Evolutionary conservation across 2,888 invertebrate genomes (phyloP).

Genomic region (Gnatocerus cornutus): DNA sequence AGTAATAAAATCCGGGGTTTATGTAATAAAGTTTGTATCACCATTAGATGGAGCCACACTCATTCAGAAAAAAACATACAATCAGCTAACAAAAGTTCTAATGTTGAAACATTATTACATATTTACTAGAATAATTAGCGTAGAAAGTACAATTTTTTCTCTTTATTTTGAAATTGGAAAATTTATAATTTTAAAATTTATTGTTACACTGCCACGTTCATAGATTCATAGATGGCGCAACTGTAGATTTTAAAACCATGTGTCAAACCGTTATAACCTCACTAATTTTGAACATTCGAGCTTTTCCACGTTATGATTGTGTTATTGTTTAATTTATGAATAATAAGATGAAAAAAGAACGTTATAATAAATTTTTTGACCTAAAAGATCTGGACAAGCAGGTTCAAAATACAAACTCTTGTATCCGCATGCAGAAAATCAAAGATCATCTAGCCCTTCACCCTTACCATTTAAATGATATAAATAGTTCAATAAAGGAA

Average conservation of each 20-base stretch:
- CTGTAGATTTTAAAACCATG: too few species aligned
- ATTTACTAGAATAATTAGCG: too few species aligned
- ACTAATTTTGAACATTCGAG: background rate
- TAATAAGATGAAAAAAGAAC: constrained; percentile 23
- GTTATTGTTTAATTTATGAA: background rate
- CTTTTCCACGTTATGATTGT: background rate
- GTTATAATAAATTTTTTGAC: constrained; percentile 6
- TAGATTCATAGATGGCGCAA: too few species aligned
- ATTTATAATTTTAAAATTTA: too few species aligned
- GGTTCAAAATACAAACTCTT: constrained; percentile 18
- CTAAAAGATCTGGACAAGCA: constrained; percentile 4
- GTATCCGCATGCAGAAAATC: constrained; percentile 13
- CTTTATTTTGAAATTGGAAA: too few species aligned
- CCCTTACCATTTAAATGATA: constrained; percentile 32
- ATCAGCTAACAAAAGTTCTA: too few species aligned
- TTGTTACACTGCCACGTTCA: too few species aligned
- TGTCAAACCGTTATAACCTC: background rate
- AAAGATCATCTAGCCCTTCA: constrained; percentile 30
- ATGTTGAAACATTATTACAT: too few species aligned
- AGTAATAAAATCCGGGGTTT: background rate
- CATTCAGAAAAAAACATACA: too few species aligned
- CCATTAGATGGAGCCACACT: too few species aligned
- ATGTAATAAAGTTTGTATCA: too few species aligned
- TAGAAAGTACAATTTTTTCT: too few species aligned
- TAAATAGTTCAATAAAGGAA: constrained; percentile 34